phyloP scores from a whole-genome alignment of 2,888 invertebrate genomes.

The Acanthosepion lycidas region DNA sequence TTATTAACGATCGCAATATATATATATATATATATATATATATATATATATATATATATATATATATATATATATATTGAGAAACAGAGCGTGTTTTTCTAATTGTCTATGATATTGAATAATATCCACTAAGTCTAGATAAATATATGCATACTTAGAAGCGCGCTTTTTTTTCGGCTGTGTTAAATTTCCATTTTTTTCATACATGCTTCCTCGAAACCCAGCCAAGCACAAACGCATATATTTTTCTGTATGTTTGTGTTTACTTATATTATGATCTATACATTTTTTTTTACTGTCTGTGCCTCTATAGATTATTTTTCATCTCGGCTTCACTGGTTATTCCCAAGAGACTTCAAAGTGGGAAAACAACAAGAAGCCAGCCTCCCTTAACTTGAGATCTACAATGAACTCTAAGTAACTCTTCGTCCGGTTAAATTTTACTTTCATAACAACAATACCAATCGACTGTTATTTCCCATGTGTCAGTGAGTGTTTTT shows the following conservation, averaged over 20 bases:
- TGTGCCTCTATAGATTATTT: neutral
- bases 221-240: too few relatives aligned
- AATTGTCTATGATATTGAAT: too few relatives aligned
- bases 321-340: neutral
- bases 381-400: neutral
- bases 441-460: neutral
- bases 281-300: neutral
- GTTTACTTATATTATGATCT: neutral
- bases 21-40: too few relatives aligned
- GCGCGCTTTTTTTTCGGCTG: too few relatives aligned
- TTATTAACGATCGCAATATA: too few relatives aligned
- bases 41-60: too few relatives aligned
- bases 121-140: too few relatives aligned
- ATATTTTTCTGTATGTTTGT: neutral
- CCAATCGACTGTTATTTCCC: neutral
- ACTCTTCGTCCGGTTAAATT: neutral
- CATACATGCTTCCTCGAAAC: too few relatives aligned
- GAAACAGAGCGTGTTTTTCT: too few relatives aligned
- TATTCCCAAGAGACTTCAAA: neutral
- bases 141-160: too few relatives aligned
- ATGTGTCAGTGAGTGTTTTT: neutral
- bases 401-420: constrained; percentile 2
- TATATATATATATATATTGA: too few relatives aligned
- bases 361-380: neutral
- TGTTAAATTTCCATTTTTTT: too few relatives aligned